Percentiles rank a stretch among this genome's conserved stretches.
These are phyloP conservation scores for Zoroaster sp. DNA, from an alignment of 53 echinoderm and acorn worm species.

Conservation along the genomic window DNA sequence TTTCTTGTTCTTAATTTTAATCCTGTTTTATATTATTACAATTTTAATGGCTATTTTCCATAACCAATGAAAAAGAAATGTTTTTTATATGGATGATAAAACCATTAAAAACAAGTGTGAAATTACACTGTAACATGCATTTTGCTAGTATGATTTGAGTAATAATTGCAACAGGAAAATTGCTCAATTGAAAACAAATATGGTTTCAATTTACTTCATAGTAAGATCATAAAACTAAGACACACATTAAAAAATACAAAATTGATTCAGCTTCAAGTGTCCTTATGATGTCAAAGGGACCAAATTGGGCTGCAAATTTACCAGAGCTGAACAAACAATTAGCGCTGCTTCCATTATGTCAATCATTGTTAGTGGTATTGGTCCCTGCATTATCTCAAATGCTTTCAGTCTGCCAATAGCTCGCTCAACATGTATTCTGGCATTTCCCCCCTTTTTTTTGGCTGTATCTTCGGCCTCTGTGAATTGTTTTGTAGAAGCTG, in stretches of 20 bases:
- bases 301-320: slow-evolving; percentile 45
- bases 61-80: no score
- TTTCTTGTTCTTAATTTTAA: no score
- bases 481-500: slow-evolving; percentile 24
- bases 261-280: neutral
- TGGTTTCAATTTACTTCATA: neutral
- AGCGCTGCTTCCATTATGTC: slow-evolving; percentile 48
- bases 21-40: no score
- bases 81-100: no score
- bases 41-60: no score
- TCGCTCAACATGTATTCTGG: slow-evolving; percentile 64
- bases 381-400: slow-evolving; percentile 64
- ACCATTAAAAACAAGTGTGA: no score
- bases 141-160: no score
- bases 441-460: slow-evolving; percentile 45
- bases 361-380: slow-evolving; percentile 60
- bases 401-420: slow-evolving; percentile 63
- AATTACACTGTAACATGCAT: neutral
- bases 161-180: no score
- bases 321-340: slow-evolving; percentile 33
- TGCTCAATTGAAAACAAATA: neutral
- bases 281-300: slow-evolving; percentile 44
- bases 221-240: neutral
- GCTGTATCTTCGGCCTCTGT: slow-evolving; percentile 52
- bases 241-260: neutral